A percentile compares a stretch with the other conserved stretches of the same genome.
phyloP scores from a whole-genome alignment of 2,113 vertebrate species.

The Sceloporus tristichus region DNA sequence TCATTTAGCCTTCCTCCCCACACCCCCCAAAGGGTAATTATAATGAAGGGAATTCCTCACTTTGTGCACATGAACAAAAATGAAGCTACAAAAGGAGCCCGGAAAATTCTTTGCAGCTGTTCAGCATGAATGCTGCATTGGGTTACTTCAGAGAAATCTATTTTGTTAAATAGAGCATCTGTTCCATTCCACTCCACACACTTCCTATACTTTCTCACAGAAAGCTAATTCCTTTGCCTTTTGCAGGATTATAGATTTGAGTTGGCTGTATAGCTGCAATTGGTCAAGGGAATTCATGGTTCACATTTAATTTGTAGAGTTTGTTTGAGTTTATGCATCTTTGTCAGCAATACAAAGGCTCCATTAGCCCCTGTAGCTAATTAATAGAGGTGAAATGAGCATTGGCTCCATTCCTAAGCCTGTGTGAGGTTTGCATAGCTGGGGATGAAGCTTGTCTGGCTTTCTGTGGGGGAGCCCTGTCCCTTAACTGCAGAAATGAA shows the following conservation, averaged over 20 bases:
- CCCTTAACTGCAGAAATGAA: background rate
- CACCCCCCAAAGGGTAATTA: constrained; percentile 28
- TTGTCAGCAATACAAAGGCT: constrained; percentile 25
- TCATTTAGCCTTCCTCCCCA: constrained; percentile 6
- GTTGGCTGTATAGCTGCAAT: background rate
- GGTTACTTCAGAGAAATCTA: constrained; percentile 18
- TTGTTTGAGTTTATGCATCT: constrained; percentile 32
- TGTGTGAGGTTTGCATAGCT: background rate
- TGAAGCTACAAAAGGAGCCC: background rate
- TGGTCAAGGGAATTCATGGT: constrained; percentile 25
- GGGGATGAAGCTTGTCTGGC: rapidly evolving
- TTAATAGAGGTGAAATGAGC: constrained; percentile 48
- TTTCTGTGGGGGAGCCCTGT: background rate
- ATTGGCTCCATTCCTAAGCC: background rate
- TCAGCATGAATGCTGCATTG: background rate
- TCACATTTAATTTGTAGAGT: constrained; percentile 47
- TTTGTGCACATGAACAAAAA: constrained; percentile 7
- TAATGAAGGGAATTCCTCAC: constrained; percentile 54
- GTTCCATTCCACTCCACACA: background rate
- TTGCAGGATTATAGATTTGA: constrained; percentile 39
- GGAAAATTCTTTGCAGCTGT: constrained; percentile 25
- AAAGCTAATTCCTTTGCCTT: constrained; percentile 12
- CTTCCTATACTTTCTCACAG: background rate
- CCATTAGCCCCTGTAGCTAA: constrained; percentile 33
- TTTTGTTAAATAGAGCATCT: constrained; percentile 37